Evolutionary conservation across 2,797 vertebrate species (phyloP).

Genomic region (Falco columbarius): DNA sequence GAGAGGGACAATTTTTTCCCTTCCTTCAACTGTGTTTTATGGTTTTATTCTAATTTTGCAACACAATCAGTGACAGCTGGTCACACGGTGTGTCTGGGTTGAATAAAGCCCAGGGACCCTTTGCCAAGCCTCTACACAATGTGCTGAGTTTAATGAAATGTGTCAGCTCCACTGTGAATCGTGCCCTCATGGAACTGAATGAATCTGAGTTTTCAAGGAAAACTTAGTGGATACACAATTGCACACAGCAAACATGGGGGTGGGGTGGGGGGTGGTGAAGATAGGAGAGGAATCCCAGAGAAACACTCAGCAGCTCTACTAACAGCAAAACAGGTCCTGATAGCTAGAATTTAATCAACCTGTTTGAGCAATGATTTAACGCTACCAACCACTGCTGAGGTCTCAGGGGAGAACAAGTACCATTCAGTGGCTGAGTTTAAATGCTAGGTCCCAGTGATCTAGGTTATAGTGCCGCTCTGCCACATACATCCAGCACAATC

Average conservation of each 20-base stretch:
- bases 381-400: neutral
- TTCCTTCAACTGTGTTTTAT: conserved; percentile 25
- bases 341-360: neutral
- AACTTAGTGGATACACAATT: conserved; percentile 19
- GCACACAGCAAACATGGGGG: neutral
- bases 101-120: conserved; percentile 49
- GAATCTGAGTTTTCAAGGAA: conserved; percentile 59
- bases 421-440: neutral
- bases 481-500: neutral
- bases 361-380: neutral
- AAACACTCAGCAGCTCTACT: neutral
- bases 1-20: neutral
- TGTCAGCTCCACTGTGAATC: conserved; percentile 52
- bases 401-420: neutral
- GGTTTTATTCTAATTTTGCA: conserved; percentile 63
- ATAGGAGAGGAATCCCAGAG: neutral
- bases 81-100: conserved; percentile 59
- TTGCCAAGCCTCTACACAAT: conserved; percentile 55
- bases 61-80: conserved; percentile 45
- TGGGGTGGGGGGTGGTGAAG: neutral
- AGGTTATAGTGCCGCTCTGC: neutral
- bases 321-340: neutral
- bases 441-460: neutral
- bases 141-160: conserved; percentile 61
- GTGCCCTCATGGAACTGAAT: conserved; percentile 45